phyloP scores from a whole-genome alignment of 64 coral and sea anemone species.

The Actinia tenebrosa region DNA sequence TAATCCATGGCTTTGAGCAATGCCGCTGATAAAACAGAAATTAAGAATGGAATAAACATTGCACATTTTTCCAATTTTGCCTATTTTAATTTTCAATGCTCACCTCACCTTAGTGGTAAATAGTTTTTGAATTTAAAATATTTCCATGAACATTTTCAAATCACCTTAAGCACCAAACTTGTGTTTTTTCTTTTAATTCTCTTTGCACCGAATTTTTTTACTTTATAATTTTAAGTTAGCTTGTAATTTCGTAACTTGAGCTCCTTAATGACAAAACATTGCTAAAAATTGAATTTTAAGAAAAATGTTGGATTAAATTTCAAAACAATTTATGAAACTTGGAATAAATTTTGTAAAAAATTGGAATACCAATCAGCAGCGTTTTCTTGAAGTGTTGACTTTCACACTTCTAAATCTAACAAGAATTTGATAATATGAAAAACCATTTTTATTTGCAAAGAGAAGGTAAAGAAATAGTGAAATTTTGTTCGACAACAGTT shows the following conservation, averaged over 20 bases:
- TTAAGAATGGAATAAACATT: not conserved
- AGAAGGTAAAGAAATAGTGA: too few species aligned
- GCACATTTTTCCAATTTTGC: not conserved
- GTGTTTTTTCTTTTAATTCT: too few species aligned
- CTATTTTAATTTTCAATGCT: not conserved
- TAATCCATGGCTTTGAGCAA: slow-evolving; percentile 11
- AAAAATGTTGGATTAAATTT: not conserved
- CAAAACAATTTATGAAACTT: not conserved
- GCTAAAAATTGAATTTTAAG: too few species aligned
- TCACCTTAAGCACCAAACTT: not conserved
- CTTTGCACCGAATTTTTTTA: too few species aligned
- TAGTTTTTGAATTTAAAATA: too few species aligned
- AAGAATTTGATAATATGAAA: not conserved
- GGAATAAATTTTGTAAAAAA: not conserved
- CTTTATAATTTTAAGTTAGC: too few species aligned
- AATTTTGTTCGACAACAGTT: too few species aligned
- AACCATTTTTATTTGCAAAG: not conserved
- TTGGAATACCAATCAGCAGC: not conserved
- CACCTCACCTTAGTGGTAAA: too few species aligned
- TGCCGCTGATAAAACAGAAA: not conserved
- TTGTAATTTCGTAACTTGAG: too few species aligned
- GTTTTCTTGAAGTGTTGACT: not conserved
- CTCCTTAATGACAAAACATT: too few species aligned
- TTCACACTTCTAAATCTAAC: not conserved
- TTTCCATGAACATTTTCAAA: not conserved